Base-by-base conservation (phyloP, 2,888 invertebrate species). In the Pachymerium ferrugineum region DNA sequence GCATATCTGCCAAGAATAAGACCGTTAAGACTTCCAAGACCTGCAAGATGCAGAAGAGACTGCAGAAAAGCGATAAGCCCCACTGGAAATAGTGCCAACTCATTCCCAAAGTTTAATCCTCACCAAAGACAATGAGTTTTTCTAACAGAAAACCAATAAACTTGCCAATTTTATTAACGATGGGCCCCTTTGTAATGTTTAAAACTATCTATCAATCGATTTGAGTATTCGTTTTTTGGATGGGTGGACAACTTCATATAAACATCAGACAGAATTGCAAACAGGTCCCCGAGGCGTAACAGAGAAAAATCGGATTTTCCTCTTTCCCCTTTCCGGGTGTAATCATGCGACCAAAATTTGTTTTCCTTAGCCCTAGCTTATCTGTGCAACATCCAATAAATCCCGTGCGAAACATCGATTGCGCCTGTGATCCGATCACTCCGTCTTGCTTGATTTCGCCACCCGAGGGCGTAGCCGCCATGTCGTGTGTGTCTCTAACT, bases 281-380 rank as follows among this genome's bases (percentile, higher is more conserved):
- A 47, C 47, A 22, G 47, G 22, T 47, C 47, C 47, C 47, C 22
- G 47, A 47, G 47, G 47, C 47, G 47, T 47, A 47, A 47, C 47
- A 47, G 19, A 47, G 47, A 47, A 47, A 47, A 47, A 47, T 47
- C 47, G 47, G 47, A 47, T 47, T 47, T 47, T 47, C 16, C 47
- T 47, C 47, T 22, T 47, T 22, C 47, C 22, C 16, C 47, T 47
- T 47, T 47, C 47, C 47, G 47, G 47, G 47, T 47, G 47, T 47
- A 47, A 47, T 47, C 47, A 47, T 47, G 47, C 47, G 47, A 47
- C 47, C 47, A 47, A 47, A 47, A 47, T 47, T 47, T 47, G 47
- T 47, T 47, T 47, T 47, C 47, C 47, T 47, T 47, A 47, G 47
- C 47, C 47, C 47, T n/a, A 47, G 47, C 47, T 47, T 47, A 47